A percentile compares a stretch with the other conserved stretches of the same genome.
These are phyloP conservation scores for Channa argus DNA, from an alignment of 2,113 vertebrate species.

Conservation along the genomic window DNA sequence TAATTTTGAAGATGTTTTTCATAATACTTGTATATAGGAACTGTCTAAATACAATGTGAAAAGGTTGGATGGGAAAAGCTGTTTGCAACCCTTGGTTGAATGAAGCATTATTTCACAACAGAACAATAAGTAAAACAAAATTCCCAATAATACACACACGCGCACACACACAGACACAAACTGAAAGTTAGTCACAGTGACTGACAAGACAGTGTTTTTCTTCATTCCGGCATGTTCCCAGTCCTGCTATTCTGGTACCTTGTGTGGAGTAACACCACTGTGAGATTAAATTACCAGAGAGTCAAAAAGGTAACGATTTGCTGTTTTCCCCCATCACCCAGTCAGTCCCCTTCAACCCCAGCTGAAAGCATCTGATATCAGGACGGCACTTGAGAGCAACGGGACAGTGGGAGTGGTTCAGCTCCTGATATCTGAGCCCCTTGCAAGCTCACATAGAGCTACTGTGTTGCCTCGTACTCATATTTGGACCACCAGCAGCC, in stretches of 20 bases:
- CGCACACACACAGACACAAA: too few relatives aligned
- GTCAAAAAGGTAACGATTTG: constrained; percentile 22
- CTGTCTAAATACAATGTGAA: too few relatives aligned
- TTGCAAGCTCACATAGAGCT: constrained; percentile 4
- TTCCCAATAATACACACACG: too few relatives aligned
- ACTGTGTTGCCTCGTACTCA: constrained; percentile 20
- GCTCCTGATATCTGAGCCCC: constrained; percentile 45
- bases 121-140: too few relatives aligned
- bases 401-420: constrained; percentile 24
- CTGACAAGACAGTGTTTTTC: too few relatives aligned
- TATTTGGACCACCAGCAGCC: constrained; percentile 2
- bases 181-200: too few relatives aligned
- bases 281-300: constrained; percentile 28
- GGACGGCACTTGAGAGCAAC: constrained; percentile 25
- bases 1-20: too few relatives aligned
- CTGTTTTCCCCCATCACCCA: constrained; percentile 1
- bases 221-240: background rate
- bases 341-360: background rate
- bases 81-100: too few relatives aligned
- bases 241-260: constrained; percentile 19
- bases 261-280: constrained; percentile 11
- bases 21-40: too few relatives aligned
- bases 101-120: too few relatives aligned
- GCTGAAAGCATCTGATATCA: constrained; percentile 30
- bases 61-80: too few relatives aligned